phyloP scores from a whole-genome alignment of 2,797 vertebrate species.

The Coccyzus lansbergi region DNA sequence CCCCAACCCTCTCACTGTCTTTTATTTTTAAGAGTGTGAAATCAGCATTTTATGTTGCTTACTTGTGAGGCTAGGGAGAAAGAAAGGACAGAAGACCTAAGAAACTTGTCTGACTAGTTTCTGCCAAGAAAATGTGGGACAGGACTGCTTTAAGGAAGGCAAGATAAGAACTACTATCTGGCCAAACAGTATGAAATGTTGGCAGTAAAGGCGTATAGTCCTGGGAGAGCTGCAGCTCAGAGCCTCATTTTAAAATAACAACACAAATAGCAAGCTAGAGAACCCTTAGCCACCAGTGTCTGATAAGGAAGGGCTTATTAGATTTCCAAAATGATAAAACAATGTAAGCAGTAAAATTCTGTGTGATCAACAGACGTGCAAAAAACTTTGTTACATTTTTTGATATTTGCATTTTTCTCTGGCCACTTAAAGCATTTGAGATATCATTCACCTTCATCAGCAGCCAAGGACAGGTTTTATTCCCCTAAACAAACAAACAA shows the following conservation, averaged over 20 bases:
- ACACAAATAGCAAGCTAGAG: background rate
- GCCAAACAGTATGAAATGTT: background rate
- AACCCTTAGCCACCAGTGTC: background rate
- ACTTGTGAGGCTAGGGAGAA: background rate
- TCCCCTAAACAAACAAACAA: background rate
- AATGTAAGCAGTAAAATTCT: background rate
- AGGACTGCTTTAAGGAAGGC: background rate
- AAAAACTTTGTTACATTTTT: background rate
- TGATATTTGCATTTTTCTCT: background rate
- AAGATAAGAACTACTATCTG: background rate
- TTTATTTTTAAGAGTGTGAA: background rate
- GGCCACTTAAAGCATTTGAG: background rate
- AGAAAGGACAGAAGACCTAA: background rate
- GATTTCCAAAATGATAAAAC: background rate
- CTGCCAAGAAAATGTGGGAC: background rate
- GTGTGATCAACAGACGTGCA: background rate
- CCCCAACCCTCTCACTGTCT: background rate
- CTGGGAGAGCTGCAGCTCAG: slow-evolving; percentile 2
- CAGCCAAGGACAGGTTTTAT: background rate
- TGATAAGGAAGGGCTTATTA: background rate
- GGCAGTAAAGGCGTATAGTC: background rate
- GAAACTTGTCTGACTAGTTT: background rate
- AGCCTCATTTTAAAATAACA: background rate
- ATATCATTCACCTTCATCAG: background rate
- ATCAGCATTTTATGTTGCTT: background rate